phyloP scores from a whole-genome alignment of 2,797 vertebrate species.

The Eulemur mongoz region DNA sequence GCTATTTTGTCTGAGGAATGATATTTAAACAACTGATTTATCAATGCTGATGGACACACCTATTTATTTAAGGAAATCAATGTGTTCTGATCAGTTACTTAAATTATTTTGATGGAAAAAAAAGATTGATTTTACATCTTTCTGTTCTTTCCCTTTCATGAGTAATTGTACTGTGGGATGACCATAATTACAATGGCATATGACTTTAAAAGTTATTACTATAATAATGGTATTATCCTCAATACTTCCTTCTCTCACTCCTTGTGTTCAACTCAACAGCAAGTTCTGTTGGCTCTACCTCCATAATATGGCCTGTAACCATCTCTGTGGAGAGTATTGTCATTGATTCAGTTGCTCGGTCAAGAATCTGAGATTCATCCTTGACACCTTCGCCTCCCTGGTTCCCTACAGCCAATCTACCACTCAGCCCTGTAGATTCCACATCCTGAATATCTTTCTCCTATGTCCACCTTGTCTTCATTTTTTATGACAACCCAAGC shows the following conservation, averaged over 20 bases:
- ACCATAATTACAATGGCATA: background rate
- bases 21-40: conserved; percentile 16
- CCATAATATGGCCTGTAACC: background rate
- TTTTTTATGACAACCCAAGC: background rate
- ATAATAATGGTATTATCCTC: background rate
- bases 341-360: background rate
- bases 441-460: background rate
- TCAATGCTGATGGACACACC: background rate
- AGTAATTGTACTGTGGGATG: background rate
- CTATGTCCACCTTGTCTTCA: background rate
- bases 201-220: background rate
- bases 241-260: background rate
- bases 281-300: background rate
- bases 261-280: background rate
- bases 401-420: background rate
- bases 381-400: background rate
- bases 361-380: background rate
- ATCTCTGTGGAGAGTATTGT: background rate
- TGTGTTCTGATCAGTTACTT: background rate
- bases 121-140: conserved; percentile 23
- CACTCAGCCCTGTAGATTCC: too few relatives aligned
- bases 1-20: conserved; percentile 15
- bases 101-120: conserved; percentile 39
- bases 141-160: background rate
- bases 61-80: conserved; percentile 15